phyloP scores from a whole-genome alignment of 2,888 invertebrate genomes.

The Itoplectis maculator region DNA sequence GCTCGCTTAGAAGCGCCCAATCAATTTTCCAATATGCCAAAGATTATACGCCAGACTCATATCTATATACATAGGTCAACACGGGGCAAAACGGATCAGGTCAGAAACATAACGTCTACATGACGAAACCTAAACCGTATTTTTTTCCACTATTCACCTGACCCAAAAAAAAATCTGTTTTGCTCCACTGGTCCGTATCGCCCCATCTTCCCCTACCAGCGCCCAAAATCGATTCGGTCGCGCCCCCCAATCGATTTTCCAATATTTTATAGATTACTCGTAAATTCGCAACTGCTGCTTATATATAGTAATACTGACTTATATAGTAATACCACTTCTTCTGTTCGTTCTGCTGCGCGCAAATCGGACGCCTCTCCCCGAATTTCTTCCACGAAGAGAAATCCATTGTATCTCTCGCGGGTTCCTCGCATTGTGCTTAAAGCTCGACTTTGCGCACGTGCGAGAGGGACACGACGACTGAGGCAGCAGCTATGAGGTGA shows the following conservation, averaged over 20 bases:
- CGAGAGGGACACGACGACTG: constrained; percentile 18
- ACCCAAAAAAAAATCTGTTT: no score
- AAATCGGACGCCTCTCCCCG: constrained; percentile 30
- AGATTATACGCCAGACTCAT: no score
- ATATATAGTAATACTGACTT: background rate
- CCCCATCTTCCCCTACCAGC: no score
- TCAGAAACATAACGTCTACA: no score
- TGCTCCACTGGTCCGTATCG: no score
- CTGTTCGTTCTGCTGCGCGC: background rate
- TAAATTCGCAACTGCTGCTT: background rate
- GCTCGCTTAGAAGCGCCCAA: no score
- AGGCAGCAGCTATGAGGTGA: constrained; percentile 40
- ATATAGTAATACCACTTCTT: no score
- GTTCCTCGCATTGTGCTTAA: constrained; percentile 64
- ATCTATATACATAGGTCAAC: no score
- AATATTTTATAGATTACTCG: background rate
- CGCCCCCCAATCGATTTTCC: background rate
- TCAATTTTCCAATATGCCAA: no score
- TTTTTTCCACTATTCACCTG: no score
- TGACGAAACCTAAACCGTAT: no score
- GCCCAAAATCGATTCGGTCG: background rate
- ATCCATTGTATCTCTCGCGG: constrained; percentile 67
- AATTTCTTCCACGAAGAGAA: constrained; percentile 69
- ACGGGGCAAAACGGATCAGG: no score
- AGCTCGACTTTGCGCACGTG: constrained; percentile 38